Conservation (phyloP, 2,888 invertebrate species). For the Patella ulyssiponensis region DNA sequence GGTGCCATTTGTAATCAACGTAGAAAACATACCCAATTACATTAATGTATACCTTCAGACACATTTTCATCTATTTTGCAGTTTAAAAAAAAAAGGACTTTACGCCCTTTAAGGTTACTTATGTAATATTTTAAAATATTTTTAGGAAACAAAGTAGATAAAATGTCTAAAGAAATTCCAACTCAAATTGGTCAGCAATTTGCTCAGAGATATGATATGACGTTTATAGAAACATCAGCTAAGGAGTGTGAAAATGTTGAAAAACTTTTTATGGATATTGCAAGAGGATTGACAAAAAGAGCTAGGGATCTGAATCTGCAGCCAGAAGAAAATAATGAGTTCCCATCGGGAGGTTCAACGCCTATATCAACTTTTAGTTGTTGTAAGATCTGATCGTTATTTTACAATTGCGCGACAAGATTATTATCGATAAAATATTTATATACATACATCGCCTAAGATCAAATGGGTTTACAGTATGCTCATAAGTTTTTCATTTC, state of each 20-base stretch:
- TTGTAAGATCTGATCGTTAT: constrained; percentile 29
- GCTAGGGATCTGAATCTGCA: constrained; percentile 55
- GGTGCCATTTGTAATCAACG: too few relatives aligned
- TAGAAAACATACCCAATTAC: not conserved
- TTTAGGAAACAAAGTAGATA: constrained; percentile 95
- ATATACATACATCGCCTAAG: too few relatives aligned
- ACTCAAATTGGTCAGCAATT: constrained; percentile 94
- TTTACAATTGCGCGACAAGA: too few relatives aligned
- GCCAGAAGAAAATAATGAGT: constrained; percentile 34
- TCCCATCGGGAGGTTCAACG: constrained; percentile 32
- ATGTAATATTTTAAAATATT: constrained; percentile 14
- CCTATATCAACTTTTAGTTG: constrained; percentile 32
- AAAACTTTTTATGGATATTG: constrained; percentile 95
- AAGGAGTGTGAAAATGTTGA: constrained; percentile 99
- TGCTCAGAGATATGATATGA: constrained; percentile 94
- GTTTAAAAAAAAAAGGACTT: not conserved
- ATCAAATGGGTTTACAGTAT: too few relatives aligned
- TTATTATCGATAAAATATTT: too few relatives aligned
- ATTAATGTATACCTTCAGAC: not conserved
- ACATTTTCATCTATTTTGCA: not conserved
- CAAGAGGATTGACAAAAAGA: constrained; percentile 78
- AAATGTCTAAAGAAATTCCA: constrained; percentile 93
- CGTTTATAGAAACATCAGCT: constrained; percentile 95
- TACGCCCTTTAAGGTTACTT: not conserved
- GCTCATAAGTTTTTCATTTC: too few relatives aligned